Base-by-base conservation (phyloP, 2,888 invertebrate genomes). In the Willowsia nigromaculata region DNA sequence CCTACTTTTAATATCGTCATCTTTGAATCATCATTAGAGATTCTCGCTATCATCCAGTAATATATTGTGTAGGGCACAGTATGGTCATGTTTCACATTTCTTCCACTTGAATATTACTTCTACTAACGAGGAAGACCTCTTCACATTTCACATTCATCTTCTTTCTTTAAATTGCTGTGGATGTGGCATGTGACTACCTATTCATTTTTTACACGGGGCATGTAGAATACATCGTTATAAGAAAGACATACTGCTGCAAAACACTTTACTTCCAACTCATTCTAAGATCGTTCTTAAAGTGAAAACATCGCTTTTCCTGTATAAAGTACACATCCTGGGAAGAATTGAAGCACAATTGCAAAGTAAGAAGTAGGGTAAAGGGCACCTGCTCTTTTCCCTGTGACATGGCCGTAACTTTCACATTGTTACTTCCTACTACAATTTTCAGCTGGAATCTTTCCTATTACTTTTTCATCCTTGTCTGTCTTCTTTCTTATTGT, bases 391-490 rank as follows among this genome's bases (percentile, higher is more conserved):
- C 40, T 59, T 13, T 40, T 62, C 11, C 27, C 1, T 53, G 30
- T 78, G 53, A 78, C 56, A 78, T 7, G 37, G 80, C 22, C 37
- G 33, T 80, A 80, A 80, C 80, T 80, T 80, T 80, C 27, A 40
- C 50, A 81, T 59, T 56, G n/a, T 43, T 43, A 62, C 40, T 81
- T 59, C 43, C n/a, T n/a, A n/a, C n/a, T n/a, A n/a, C n/a, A n/a
- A n/a, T n/a, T n/a, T n/a, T n/a, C n/a, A n/a, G n/a, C n/a, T n/a
- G n/a, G n/a, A n/a, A 37, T 62, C 81, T 81, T 81, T 56, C 50
- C 43, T 0, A 30, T 37, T 80, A 18, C 40, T 9, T 56, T 25
- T 25, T 37, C 56, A 59, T 5, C 0, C 13, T 25, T 47, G 50
- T 50, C 43, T 74, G 13, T 74, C 13, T 37, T 33, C 15, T 74